These are phyloP conservation scores for Siphamia tubifer DNA, from an alignment of 2,113 vertebrate genomes.

Conservation along the genomic window DNA sequence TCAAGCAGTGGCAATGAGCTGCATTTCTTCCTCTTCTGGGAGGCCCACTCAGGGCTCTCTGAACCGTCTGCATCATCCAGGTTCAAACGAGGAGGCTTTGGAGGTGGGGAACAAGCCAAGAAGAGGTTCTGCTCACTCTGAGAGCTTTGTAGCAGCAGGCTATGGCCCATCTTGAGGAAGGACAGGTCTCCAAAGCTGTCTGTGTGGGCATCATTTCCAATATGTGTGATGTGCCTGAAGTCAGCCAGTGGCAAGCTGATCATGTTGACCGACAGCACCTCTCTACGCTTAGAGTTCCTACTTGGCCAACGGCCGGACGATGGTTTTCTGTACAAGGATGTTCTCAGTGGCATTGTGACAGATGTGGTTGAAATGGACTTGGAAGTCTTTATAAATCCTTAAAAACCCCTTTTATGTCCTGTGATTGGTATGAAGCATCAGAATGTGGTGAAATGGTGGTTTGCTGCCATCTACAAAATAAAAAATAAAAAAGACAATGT, in stretches of 20 bases:
- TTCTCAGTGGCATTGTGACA: slow-evolving; percentile 72
- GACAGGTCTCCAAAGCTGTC: slow-evolving; percentile 83
- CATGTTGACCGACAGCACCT: slow-evolving; percentile 79
- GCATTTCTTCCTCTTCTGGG: slow-evolving; percentile 69
- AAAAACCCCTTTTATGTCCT: background rate
- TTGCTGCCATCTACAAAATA: slow-evolving; percentile 46
- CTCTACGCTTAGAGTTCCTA: slow-evolving; percentile 50
- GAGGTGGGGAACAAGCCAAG: slow-evolving; percentile 83
- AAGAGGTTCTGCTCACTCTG: slow-evolving; percentile 86
- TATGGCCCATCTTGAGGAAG: slow-evolving; percentile 74
- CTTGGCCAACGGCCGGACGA: slow-evolving; percentile 56
- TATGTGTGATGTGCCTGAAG: slow-evolving; percentile 80
- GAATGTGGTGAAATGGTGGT: background rate
- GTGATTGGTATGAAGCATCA: slow-evolving; percentile 6
- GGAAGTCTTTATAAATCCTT: background rate
- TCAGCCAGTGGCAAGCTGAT: slow-evolving; percentile 81
- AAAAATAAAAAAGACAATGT: slow-evolving; percentile 17
- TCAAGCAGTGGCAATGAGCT: slow-evolving; percentile 78
- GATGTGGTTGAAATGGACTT: background rate
- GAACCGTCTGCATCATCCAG: slow-evolving; percentile 73
- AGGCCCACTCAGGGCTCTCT: slow-evolving; percentile 34
- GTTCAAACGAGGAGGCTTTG: slow-evolving; percentile 92
- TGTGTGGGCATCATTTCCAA: slow-evolving; percentile 55
- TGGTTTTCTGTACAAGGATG: slow-evolving; percentile 63
- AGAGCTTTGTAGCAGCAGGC: slow-evolving; percentile 74